Evolutionary conservation across 2,888 invertebrate genomes (phyloP), one percentile per base, ranked within the genome.

Genomic region (Megaustenia siamemsis): DNA sequence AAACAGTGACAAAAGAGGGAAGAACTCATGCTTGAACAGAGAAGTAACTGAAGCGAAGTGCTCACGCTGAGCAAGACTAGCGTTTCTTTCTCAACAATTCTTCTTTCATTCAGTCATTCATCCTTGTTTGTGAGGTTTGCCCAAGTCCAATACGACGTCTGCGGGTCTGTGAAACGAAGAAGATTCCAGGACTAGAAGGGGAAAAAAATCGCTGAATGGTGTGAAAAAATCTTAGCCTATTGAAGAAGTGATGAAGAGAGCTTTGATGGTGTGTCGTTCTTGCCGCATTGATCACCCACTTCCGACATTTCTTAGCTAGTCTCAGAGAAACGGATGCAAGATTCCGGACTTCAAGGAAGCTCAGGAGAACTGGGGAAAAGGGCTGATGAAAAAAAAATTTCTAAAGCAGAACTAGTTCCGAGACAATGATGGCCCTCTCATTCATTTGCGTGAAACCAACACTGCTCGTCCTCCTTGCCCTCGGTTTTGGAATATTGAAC

Each of bases 381-480:
- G 38, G 60, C 10, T 0, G 83, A 43, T 38, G 69, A 56, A 28
- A 32, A 68, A 49, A 68, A 45, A 45, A 40, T 80, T 28, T 49
- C 38, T 53, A 53, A 53, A 80, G 80, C 69, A 49, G 69, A 69
- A 68, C 49, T 32, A 38, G 38, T 53, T 69, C n/a, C 12, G 60
- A 53, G 83, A 83, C 60, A 83, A 63, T 56, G 63, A 82, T 73
- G 63, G 80, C 49, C 49, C 28, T 80, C 69, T 53, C 69, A 69
- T 80, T 80, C 69, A 69, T 68, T 28, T 80, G 80, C 53, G 35
- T 49, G 35, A 63, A 63, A 78, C 43, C 63, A 43, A 63, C 43
- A 32, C 32, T 45, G 35, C 53, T 53, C 35, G 28, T 32, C 45
- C n/a, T 24, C 45, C n/a, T n/a, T n/a, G 45, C 45, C 2, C 79